phyloP scores from a whole-genome alignment of 2,797 vertebrate genomes.

The Lepus oiostolus region DNA sequence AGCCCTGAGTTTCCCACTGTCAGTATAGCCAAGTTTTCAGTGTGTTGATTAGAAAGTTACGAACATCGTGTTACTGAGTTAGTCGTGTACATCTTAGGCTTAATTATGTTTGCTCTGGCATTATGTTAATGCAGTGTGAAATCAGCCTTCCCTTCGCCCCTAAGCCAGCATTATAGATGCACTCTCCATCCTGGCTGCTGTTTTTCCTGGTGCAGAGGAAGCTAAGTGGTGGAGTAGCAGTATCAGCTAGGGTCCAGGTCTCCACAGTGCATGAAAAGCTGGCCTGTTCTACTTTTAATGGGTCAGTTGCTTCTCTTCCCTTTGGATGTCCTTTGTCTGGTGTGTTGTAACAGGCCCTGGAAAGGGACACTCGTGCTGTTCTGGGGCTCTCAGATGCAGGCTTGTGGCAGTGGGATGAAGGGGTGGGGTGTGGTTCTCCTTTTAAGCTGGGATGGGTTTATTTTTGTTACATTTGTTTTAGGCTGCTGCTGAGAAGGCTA shows the following conservation, averaged over 20 bases:
- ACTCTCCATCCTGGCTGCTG: background rate
- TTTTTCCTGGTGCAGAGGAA: background rate
- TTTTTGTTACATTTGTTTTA: conserved; percentile 35
- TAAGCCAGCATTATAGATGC: background rate
- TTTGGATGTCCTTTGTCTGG: background rate
- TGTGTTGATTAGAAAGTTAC: conserved; percentile 65
- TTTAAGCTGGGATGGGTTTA: background rate
- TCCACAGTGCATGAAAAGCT: background rate
- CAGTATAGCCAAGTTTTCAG: conserved; percentile 53
- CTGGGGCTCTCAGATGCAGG: background rate
- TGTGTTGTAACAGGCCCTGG: background rate
- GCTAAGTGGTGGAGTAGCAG: background rate
- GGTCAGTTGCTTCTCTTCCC: background rate
- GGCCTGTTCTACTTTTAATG: background rate
- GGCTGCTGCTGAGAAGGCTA: conserved; percentile 12
- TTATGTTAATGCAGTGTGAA: conserved; percentile 32
- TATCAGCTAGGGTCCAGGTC: background rate
- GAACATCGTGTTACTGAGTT: background rate
- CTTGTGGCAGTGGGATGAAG: background rate
- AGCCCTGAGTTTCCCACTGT: background rate
- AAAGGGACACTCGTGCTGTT: background rate
- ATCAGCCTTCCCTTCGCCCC: background rate
- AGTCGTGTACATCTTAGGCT: conserved; percentile 23
- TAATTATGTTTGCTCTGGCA: conserved; percentile 38
- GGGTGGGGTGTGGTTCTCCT: background rate